phyloP scores from a whole-genome alignment of 2,113 vertebrate genomes.

The Macquaria ambigua region DNA sequence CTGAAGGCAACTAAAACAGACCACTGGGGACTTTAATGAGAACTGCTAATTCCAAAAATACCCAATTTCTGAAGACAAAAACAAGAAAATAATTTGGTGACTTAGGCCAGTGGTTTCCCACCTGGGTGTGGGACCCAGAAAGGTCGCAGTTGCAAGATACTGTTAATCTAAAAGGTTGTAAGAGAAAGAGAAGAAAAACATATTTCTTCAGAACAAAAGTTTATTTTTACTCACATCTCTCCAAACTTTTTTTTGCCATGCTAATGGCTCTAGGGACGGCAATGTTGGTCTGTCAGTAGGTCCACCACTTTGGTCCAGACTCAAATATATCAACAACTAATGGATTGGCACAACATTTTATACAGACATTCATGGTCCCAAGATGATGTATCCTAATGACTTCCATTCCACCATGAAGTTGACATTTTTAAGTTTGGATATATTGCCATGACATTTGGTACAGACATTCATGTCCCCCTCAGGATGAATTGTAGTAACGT shows the following conservation, averaged over 20 bases:
- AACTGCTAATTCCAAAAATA: conserved; percentile 33
- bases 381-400: no score
- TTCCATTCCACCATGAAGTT: no score
- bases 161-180: not conserved
- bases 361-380: no score
- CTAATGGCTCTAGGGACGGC: not conserved
- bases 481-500: no score
- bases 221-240: not conserved
- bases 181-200: not conserved
- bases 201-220: not conserved
- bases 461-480: no score
- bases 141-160: not conserved
- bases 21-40: conserved; percentile 26
- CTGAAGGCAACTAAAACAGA: conserved; percentile 36
- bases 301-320: not conserved
- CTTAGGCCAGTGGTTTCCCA: conserved; percentile 17
- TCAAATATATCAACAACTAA: no score
- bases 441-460: not conserved
- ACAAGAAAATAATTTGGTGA: conserved; percentile 2
- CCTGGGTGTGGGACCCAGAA: not conserved
- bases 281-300: not conserved
- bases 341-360: no score
- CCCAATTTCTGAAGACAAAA: conserved; percentile 22
- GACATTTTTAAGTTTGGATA: not conserved
- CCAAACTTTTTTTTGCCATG: not conserved